Conservation (phyloP, 2,888 invertebrate genomes). For the Scaptomyza cyrtandrae region DNA sequence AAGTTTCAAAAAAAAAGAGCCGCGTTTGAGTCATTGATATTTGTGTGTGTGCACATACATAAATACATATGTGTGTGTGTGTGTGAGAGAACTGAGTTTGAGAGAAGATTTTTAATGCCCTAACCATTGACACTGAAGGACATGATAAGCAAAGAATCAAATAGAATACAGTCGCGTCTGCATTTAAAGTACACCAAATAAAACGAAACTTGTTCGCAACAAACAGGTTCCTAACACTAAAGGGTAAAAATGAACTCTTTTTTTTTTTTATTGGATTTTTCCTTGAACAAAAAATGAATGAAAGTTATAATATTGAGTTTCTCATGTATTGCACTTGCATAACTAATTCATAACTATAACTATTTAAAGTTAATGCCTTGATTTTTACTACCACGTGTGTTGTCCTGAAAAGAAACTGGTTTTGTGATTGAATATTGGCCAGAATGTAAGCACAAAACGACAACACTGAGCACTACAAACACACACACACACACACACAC, state of each 20-base stretch:
- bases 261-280: too few relatives aligned
- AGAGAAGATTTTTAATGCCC: not conserved
- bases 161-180: not conserved
- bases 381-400: not conserved
- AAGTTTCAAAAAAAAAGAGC: constrained; percentile 16
- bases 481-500: too few relatives aligned
- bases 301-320: too few relatives aligned
- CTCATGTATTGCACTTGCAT: too few relatives aligned
- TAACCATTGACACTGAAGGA: not conserved
- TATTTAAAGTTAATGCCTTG: not conserved
- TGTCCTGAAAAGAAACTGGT: not conserved
- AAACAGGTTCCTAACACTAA: too few relatives aligned
- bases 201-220: too few relatives aligned
- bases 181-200: not conserved
- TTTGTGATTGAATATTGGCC: not conserved
- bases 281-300: too few relatives aligned
- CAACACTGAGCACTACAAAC: not conserved
- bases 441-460: not conserved
- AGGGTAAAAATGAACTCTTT: too few relatives aligned
- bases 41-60: not conserved
- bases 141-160: not conserved
- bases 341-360: too few relatives aligned
- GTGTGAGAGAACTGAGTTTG: not conserved
- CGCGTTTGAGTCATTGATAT: constrained; percentile 3
- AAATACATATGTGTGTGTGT: not conserved